phyloP scores from a whole-genome alignment of 2,797 vertebrate species.

The Oreochromis mossambicus region DNA sequence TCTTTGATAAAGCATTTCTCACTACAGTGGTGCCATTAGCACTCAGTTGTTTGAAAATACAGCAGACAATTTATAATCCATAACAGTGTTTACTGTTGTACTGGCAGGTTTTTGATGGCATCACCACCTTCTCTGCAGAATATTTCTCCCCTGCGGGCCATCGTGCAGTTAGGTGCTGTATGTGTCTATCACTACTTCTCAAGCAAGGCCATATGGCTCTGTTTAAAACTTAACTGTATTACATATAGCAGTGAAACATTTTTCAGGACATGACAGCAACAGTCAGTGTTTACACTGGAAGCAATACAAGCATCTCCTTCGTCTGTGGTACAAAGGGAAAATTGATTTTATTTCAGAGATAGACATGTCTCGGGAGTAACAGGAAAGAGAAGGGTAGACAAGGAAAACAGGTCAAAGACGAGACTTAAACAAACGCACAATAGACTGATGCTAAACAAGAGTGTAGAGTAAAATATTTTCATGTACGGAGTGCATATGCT shows the following conservation, averaged over 20 bases:
- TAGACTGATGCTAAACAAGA: background rate
- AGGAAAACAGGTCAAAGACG: conserved; percentile 4
- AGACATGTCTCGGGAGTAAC: background rate
- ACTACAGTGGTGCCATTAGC: background rate
- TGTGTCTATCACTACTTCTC: background rate
- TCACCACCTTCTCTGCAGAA: conserved; percentile 9
- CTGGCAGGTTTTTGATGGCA: conserved; percentile 28
- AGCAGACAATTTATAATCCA: conserved; percentile 7
- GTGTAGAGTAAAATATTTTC: background rate
- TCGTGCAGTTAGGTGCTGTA: conserved; percentile 10
- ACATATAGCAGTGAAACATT: background rate
- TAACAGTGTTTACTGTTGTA: conserved; percentile 24
- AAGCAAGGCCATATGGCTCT: conserved; percentile 17
- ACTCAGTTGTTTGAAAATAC: background rate
- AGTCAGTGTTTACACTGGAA: background rate
- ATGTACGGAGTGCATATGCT: background rate
- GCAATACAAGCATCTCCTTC: background rate
- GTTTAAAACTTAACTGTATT: background rate
- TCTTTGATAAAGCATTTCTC: conserved; percentile 5
- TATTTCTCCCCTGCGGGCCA: conserved; percentile 20
- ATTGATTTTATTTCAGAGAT: background rate
- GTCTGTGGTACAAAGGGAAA: background rate
- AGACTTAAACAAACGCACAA: background rate
- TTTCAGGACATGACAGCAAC: conserved; percentile 1
- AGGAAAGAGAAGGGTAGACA: background rate